phyloP scores from a whole-genome alignment of 2,888 invertebrate species.

The Autographa pulchrina region DNA sequence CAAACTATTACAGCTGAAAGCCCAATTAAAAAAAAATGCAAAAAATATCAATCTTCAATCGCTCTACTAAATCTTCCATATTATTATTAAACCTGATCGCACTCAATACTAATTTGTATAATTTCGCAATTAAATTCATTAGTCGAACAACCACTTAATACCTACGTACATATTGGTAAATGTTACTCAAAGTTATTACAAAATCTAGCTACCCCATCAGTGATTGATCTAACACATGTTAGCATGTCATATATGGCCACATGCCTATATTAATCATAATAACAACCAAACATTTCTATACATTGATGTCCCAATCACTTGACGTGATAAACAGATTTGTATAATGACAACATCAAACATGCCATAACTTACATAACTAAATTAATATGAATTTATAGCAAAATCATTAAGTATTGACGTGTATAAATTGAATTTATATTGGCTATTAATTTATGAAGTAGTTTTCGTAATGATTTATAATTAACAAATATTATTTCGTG shows the following conservation, averaged over 20 bases:
- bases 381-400: conserved; percentile 46
- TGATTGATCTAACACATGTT: background rate
- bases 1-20: background rate
- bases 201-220: background rate
- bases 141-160: background rate
- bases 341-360: conserved; percentile 13
- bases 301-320: conserved; percentile 40
- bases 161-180: background rate
- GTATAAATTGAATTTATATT: conserved; percentile 39
- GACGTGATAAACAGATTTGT: conserved; percentile 36
- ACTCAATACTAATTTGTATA: background rate
- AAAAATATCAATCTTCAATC: too few relatives aligned
- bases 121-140: background rate
- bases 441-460: conserved; percentile 12
- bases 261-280: conserved; percentile 28
- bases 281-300: conserved; percentile 18
- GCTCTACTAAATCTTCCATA: too few relatives aligned
- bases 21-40: too few relatives aligned
- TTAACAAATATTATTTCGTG: background rate
- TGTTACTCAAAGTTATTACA: background rate
- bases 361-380: conserved; percentile 33
- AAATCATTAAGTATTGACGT: conserved; percentile 30
- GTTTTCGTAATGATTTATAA: conserved; percentile 26
- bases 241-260: conserved; percentile 15
- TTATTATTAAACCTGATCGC: too few relatives aligned